Base-by-base conservation (phyloP, 2,113 vertebrate species). In the Plecotus auritus region DNA sequence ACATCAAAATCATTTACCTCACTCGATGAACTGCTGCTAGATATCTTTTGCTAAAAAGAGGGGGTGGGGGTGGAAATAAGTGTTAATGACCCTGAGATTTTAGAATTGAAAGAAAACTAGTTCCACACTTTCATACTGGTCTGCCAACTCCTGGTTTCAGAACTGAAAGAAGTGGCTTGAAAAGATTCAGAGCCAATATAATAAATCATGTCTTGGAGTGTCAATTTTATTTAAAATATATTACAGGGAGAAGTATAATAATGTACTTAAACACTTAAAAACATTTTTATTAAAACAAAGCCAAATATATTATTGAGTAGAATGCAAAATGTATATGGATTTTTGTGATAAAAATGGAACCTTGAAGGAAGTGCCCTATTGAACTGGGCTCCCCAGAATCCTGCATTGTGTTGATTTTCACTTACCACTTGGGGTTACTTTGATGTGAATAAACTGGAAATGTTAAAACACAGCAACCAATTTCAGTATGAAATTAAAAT, bases 1-100 rank as follows among this genome's bases (percentile, higher is more conserved):
- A 72, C 14, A 85, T 74, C 4, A 77, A 81, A 72, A 73, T 61
- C 0, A 49, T 61, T 96, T 97, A 96, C 95, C 96, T 97, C 96
- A 28, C 88, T 97, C 64, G 96, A 91, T 45, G 94, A 96, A 47
- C 81, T 96, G 77, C 11, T 94, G 45, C 40, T 82, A 54, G 61
- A 7, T n/a, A 54, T 30, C 4, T 0, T 67, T 90, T 93, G 91
- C 88, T 93, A 83, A 94, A 11, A n/a, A 17, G 64, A 32, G 32
- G 30, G 7, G 12, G 14, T 30, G 51, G 12, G 54, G 59, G 23
- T 61, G 5, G 18, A 42, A 82, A 59, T 14, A 80, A 76, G 4
- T 26, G 14, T 96, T n/a, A 86, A 1, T n/a, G 49, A 59, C 2
- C 0, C 9, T 13, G 22, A 3, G 28, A 42, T 30, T 90, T 88